A percentile compares a stretch with the other conserved stretches of the same genome.
These are phyloP conservation scores for Paramisgurnus dabryanus DNA, from an alignment of 2,113 vertebrate species.

Conservation along the genomic window DNA sequence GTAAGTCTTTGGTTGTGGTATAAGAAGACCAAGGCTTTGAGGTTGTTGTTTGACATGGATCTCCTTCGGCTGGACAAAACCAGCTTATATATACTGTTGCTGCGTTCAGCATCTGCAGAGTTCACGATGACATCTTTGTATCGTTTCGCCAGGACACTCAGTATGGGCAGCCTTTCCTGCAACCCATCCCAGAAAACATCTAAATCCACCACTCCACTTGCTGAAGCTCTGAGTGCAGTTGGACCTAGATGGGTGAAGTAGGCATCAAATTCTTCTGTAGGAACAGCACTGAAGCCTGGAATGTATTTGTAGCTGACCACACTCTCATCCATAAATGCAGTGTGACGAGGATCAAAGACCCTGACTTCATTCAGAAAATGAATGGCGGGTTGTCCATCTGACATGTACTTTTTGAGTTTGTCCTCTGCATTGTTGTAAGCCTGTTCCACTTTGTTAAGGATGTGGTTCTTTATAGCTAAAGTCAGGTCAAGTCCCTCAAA, in stretches of 20 bases:
- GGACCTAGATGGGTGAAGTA: not conserved
- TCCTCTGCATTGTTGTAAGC: too few species aligned
- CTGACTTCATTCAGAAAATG: conserved; percentile 30
- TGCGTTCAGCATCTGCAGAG: not conserved
- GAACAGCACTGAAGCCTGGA: conserved; percentile 35
- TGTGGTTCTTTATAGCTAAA: conserved; percentile 28
- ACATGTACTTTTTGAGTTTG: conserved; percentile 27
- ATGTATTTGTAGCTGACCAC: conserved; percentile 24
- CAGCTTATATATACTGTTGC: conserved; percentile 9
- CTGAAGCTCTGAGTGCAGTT: conserved; percentile 22
- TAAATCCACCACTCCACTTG: not conserved
- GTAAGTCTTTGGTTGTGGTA: not conserved
- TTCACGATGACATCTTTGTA: not conserved
- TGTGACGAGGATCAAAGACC: conserved; percentile 39
- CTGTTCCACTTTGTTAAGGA: too few species aligned
- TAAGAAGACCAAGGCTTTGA: not conserved
- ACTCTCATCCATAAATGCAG: conserved; percentile 18
- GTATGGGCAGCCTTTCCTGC: not conserved
- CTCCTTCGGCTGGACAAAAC: not conserved
- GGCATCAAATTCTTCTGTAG: conserved; percentile 10
- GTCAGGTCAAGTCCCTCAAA: conserved; percentile 35
- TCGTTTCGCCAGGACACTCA: not conserved
- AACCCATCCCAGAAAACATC: not conserved
- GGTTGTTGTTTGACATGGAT: not conserved
- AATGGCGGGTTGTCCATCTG: conserved; percentile 32